A percentile compares a stretch with the other conserved stretches of the same genome.
Conservation (phyloP, 2,797 vertebrate genomes). For the Rhincodon typus region DNA sequence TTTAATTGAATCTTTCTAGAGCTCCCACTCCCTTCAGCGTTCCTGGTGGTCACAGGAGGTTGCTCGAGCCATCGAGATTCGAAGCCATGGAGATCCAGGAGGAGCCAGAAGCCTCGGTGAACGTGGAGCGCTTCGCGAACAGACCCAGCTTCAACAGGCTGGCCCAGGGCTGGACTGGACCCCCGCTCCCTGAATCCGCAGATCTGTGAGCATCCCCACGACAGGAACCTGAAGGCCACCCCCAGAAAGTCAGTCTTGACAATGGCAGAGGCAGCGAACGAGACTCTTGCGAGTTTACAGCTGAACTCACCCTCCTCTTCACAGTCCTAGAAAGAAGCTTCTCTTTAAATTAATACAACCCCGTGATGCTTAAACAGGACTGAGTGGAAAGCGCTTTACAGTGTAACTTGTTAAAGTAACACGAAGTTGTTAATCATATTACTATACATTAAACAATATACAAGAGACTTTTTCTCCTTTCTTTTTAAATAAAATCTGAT, state of each 20-base stretch:
- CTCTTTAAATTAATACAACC: not conserved
- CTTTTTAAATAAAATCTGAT: not conserved
- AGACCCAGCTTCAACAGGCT: constrained; percentile 84
- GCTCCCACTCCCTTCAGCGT: constrained; percentile 77
- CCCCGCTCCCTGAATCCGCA: constrained; percentile 70
- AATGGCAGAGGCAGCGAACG: too few relatives aligned
- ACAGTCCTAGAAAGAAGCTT: not conserved
- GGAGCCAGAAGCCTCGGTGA: constrained; percentile 46
- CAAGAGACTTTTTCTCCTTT: not conserved
- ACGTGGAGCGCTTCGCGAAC: constrained; percentile 58
- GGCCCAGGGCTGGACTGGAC: constrained; percentile 71
- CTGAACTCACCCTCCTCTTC: not conserved
- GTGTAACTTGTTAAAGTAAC: not conserved
- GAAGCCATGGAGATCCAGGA: constrained; percentile 56
- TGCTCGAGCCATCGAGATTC: constrained; percentile 51
- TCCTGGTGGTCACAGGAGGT: constrained; percentile 53
- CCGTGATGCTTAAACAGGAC: not conserved
- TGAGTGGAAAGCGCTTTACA: not conserved
- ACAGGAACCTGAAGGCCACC: too few relatives aligned
- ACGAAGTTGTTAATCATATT: not conserved
- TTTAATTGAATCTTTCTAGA: constrained; percentile 53
- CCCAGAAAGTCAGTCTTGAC: too few relatives aligned
- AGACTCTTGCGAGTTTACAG: not conserved
- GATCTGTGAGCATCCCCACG: constrained; percentile 65
- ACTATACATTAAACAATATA: not conserved